Percentiles rank a stretch among this genome's conserved stretches.
phyloP scores from a whole-genome alignment of 1,140 invertebrate genomes.

The Aphaenogaster rudis region DNA sequence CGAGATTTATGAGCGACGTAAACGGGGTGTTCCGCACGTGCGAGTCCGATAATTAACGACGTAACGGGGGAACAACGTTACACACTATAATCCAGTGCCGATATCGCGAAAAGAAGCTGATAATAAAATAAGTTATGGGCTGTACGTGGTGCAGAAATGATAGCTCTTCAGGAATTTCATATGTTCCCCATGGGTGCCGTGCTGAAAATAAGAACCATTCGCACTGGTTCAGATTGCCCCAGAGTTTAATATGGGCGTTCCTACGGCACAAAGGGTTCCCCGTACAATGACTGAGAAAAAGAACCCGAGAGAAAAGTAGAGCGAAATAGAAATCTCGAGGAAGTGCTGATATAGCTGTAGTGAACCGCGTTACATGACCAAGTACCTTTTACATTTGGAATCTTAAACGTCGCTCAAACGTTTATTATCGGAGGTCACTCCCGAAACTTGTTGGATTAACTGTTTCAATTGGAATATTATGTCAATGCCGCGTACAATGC shows the following conservation, averaged over 20 bases:
- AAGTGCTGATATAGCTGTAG: conserved; percentile 44
- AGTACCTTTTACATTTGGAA: conserved; percentile 26
- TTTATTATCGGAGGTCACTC: conserved; percentile 25
- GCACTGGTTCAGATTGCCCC: conserved; percentile 44
- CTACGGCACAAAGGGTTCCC: conserved; percentile 42
- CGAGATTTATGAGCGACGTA: conserved; percentile 47
- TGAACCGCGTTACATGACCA: conserved; percentile 48
- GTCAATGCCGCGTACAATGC: conserved; percentile 3
- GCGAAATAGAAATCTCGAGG: conserved; percentile 47
- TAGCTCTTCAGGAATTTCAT: conserved; percentile 56
- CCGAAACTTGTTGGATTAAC: conserved; percentile 18
- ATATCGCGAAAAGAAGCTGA: conserved; percentile 61
- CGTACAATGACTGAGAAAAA: conserved; percentile 56
- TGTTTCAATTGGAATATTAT: conserved; percentile 21
- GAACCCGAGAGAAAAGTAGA: conserved; percentile 42
- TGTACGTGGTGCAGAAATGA: conserved; percentile 51
- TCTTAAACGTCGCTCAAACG: conserved; percentile 44
- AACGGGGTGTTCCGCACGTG: conserved; percentile 38
- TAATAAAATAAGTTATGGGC: conserved; percentile 67
- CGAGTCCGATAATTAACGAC: conserved; percentile 46
- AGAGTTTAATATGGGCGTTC: conserved; percentile 71
- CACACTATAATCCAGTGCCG: conserved; percentile 50
- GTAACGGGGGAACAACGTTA: conserved; percentile 28
- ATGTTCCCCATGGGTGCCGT: conserved; percentile 53
- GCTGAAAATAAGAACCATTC: conserved; percentile 59